Base-by-base conservation (phyloP, 2,888 invertebrate species). In the Hololepta plana region DNA sequence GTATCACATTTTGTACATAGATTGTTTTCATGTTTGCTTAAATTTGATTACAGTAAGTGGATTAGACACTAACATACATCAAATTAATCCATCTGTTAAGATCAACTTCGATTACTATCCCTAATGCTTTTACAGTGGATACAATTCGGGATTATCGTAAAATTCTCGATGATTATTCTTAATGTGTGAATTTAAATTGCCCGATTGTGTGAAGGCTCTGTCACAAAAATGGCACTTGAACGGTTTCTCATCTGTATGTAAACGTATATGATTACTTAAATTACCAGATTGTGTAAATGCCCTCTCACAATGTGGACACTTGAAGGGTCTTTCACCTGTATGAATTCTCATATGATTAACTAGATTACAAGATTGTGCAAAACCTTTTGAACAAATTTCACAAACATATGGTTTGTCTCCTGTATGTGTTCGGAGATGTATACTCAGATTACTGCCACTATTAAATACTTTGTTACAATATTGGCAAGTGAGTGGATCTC, bases 221-320 rank as follows among this genome's bases (percentile, higher is more conserved):
- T 52, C 50, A 34, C 54, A 55, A 39, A 51, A 49, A 36, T 53
- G 53, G 32, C 54, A 55, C 33, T 49, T 47, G 34, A 53, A 55
- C 6, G 54, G 54, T 38, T 53, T 53, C 28, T 53, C 51, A 34
- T 53, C 52, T 2, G 50, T 49, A 28, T 55, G 54, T 9, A 55
- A 40, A 24, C 54, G 37, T 28, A 55, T 51, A 32, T 55, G 54
- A 40, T 53, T 53, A 33, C 45, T 49, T 6, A 55, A 35, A 36
- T 53, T 53, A 8, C 54, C 54, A 8, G 53, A 53, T 35, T 55
- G 54, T 7, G 52, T 52, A 29, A 55, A 55, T n/a, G 51, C 51
- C 15, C 50, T 37, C 25, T 53, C 53, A 32, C 54, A 55, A 34
- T 53, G 48, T 3, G 54, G 53, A 39, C 54, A 55, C 34, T 53